Evolutionary conservation across 2,888 invertebrate species (phyloP).

Genomic region (Hirtodrosophila duncani): DNA sequence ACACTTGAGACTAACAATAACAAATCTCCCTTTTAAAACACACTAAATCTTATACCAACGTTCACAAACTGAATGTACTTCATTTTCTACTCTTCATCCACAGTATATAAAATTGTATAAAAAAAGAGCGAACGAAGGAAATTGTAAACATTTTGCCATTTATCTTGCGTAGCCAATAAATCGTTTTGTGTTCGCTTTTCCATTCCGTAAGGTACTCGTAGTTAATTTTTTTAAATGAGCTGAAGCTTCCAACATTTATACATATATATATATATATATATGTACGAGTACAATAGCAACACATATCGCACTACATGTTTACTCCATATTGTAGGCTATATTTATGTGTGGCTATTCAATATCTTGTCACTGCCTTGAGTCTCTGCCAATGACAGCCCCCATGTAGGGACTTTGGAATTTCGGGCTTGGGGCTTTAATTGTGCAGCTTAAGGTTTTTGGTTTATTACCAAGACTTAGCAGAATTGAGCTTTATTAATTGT

Average conservation of each 20-base stretch:
- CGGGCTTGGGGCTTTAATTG: constrained; percentile 58
- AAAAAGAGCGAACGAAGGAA: constrained; percentile 32
- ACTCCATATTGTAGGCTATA: constrained; percentile 3
- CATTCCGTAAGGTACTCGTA: constrained; percentile 31
- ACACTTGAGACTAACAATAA: too few relatives aligned
- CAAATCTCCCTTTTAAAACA: too few relatives aligned
- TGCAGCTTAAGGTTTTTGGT: constrained; percentile 61
- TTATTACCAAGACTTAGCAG: constrained; percentile 56
- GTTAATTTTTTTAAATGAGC: constrained; percentile 68
- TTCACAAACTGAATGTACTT: too few relatives aligned
- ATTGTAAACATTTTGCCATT: constrained; percentile 70
- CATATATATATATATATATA: constrained; percentile 23
- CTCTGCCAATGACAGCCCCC: constrained; percentile 44
- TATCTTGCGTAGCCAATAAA: constrained; percentile 68
- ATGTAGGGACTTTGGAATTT: constrained; percentile 20
- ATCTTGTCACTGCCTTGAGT: constrained; percentile 39
- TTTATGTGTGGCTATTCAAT: constrained; percentile 35
- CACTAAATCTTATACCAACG: too few relatives aligned
- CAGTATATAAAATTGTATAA: too few relatives aligned
- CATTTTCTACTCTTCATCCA: too few relatives aligned
- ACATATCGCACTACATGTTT: too few relatives aligned
- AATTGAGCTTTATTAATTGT: constrained; percentile 66
- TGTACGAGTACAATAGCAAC: constrained; percentile 11
- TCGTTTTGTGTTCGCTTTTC: constrained; percentile 43
- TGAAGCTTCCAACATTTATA: constrained; percentile 31